These are phyloP conservation scores for Lagria hirta DNA, from an alignment of 2,888 invertebrate genomes.

Conservation along the genomic window DNA sequence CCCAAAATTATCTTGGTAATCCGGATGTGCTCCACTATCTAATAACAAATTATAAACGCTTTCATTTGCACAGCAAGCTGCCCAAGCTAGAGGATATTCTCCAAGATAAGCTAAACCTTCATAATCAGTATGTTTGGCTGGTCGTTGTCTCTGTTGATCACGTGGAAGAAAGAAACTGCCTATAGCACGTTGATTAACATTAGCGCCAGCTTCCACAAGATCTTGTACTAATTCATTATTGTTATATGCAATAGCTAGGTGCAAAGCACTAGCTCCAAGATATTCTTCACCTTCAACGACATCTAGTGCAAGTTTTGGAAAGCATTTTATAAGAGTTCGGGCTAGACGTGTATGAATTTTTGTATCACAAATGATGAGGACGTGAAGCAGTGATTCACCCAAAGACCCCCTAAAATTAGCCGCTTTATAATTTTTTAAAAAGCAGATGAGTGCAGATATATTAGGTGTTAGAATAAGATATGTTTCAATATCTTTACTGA, in stretches of 20 bases:
- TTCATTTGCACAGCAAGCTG: slow-evolving; percentile 95
- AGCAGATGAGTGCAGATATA: no score
- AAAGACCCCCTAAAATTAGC: no score
- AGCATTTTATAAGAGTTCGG: slow-evolving; percentile 85
- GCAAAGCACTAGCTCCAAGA: slow-evolving; percentile 89
- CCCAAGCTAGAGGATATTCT: slow-evolving; percentile 96
- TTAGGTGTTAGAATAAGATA: no score
- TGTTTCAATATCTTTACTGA: no score
- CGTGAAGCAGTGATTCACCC: slow-evolving; percentile 92
- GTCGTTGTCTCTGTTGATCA: slow-evolving; percentile 83
- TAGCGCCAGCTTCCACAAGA: slow-evolving; percentile 88
- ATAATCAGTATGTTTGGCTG: slow-evolving; percentile 84
- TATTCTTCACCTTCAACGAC: slow-evolving; percentile 98
- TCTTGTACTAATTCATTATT: slow-evolving; percentile 95
- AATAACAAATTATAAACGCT: slow-evolving; percentile 94
- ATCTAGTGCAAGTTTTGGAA: slow-evolving; percentile 87
- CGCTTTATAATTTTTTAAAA: no score
- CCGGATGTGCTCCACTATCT: slow-evolving; percentile 91
- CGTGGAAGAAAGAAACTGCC: slow-evolving; percentile 92
- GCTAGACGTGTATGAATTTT: slow-evolving; percentile 80
- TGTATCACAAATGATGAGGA: slow-evolving; percentile 92
- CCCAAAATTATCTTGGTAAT: slow-evolving; percentile 94
- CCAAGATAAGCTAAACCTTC: slow-evolving; percentile 97
- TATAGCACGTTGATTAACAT: slow-evolving; percentile 89
- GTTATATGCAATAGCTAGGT: slow-evolving; percentile 94